Base-by-base conservation (phyloP, 2,113 vertebrate species). In the Pachycephala philippinensis region DNA sequence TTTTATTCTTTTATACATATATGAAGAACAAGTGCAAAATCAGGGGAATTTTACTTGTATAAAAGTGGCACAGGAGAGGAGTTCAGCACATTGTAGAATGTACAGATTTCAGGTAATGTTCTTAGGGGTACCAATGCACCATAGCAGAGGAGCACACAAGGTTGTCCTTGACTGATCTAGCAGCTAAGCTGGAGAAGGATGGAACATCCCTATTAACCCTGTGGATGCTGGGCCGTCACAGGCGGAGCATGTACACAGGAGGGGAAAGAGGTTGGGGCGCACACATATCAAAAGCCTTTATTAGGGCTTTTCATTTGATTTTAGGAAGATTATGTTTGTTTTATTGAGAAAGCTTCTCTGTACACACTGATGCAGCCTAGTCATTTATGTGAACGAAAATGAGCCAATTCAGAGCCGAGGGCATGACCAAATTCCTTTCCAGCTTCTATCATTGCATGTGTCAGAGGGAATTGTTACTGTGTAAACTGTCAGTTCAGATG, bases 401-500 rank as follows among this genome's bases (percentile, higher is more conserved):
- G 13, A 78, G 52, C 11, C 54, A 88, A 37, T 69, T 50, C 74
- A 77, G 10, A 56, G n/a, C 50, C 13, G 1, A 80, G 23, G n/a
- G n/a, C 42, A 85, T 6, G 8, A 42, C 11, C 59, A 83, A 89
- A 87, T 40, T 47, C 9, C 70, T 57, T 87, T 93, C 35, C 69
- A 92, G 1, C 12, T 57, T 71, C 20, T 50, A 17, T 60, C 15
- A 70, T 52, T 82, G 84, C 23, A 70, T 7, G 22, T 44, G 59
- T 80, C 66, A 93, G 37, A 89, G 33, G 27, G 64, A 87, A 84
- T 83, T 49, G 28, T 27, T 84, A 19, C 50, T 44, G 27, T 56
- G 49, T 33, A 89, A 95, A 66, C 61, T 75, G 69, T 71, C 78
- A 91, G 45, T 18, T 44, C 33, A 69, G 28, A 90, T 49, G 57